Percentiles rank a stretch among this genome's conserved stretches.
These are phyloP conservation scores for Bubo blakistoni DNA, from an alignment of 2,113 vertebrate species.

Conservation along the genomic window DNA sequence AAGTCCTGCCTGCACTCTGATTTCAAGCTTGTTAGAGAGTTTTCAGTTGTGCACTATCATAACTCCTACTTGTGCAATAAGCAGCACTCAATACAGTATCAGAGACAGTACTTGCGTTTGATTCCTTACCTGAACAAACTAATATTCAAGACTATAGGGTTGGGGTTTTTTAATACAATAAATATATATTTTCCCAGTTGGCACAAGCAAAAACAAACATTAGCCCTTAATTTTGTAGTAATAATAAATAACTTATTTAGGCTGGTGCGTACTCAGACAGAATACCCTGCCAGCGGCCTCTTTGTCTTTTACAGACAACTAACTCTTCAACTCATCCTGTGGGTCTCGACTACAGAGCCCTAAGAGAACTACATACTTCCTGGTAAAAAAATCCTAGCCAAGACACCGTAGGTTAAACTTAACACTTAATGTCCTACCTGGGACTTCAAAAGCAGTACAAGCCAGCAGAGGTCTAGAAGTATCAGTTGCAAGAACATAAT, in stretches of 20 bases:
- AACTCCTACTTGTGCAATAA: neutral
- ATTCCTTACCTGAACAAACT: neutral
- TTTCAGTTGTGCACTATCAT: neutral
- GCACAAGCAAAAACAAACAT: neutral
- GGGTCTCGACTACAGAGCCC: neutral
- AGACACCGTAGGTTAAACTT: neutral
- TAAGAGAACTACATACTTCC: neutral
- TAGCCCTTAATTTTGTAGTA: neutral
- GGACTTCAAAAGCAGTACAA: neutral
- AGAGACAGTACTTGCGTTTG: neutral
- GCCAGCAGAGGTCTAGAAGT: neutral
- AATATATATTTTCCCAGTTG: neutral
- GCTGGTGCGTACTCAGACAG: neutral
- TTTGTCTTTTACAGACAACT: neutral
- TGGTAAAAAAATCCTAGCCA: neutral
- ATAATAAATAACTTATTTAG: neutral
- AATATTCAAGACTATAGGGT: neutral
- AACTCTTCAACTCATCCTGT: neutral
- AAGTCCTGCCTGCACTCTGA: neutral
- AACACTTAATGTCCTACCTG: neutral
- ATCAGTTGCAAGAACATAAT: neutral
- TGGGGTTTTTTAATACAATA: neutral
- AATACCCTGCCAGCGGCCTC: neutral
- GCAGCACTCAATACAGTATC: neutral
- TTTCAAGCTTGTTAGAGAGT: fast-evolving